Base-by-base conservation (phyloP, 2,113 vertebrate genomes). In the Petrocephalus zakoni region DNA sequence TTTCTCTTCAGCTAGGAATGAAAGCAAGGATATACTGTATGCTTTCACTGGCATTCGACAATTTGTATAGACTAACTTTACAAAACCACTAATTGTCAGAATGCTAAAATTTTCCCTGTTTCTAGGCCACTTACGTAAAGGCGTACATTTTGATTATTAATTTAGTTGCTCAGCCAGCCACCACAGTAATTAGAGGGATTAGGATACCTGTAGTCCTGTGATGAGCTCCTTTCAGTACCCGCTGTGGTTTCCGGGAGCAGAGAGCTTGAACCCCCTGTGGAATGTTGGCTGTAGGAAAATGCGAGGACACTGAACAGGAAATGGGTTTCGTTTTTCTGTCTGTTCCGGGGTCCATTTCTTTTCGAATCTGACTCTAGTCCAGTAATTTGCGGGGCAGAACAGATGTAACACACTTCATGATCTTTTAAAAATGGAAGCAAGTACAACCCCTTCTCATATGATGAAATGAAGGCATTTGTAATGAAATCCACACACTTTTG, bases 61-160 rank as follows among this genome's bases (percentile, higher is more conserved):
- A 75, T 75, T 72, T 72, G 22, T 37, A 34, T 72, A 6, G 25
- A 25, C 68, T 34, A 34, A 37, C 25, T 37, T 17, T 75, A 75
- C 29, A 37, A 17, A 75, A 75, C 68, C 1, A 37, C 0, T 75
- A 15, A 75, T 4, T 37, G 34, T 75, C 68, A 75, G 68, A 75
- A 75, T 75, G n/a, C 61, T 29, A 9, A 75, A 37, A 42, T 47
- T 11, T 42, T 37, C 47, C 47, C 46, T 49, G 81, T 49, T 83
- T 83, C 21, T 4, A 21, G 8, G 19, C 49, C n/a, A 25, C 6
- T 53, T 34, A 56, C 13, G 29, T 86, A 22, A 29, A 55, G 8
- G 84, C 52, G 15, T 55, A n/a, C 17, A n/a, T 58, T 87, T 47
- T 72, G 58, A 89, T 75, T 34, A 58, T 85, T 89, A 51, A 51